phyloP scores from a whole-genome alignment of 2,888 invertebrate genomes.

The Rotaria socialis region DNA sequence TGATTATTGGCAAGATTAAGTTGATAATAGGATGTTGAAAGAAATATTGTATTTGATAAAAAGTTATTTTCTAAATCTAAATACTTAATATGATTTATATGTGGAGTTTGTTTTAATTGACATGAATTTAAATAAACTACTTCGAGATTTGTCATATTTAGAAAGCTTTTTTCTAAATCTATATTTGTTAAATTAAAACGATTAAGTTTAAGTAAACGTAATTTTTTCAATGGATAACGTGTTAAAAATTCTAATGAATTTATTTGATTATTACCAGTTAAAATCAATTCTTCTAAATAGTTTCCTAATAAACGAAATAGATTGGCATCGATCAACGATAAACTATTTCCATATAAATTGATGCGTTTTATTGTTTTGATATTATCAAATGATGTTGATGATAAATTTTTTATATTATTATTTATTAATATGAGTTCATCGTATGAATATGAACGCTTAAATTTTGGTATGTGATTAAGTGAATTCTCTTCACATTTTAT shows the following conservation, averaged over 20 bases:
- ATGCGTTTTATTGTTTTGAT: slow-evolving; percentile 15
- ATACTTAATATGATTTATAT: background rate
- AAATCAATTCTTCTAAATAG: background rate
- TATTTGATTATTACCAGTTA: background rate
- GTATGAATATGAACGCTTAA: slow-evolving; percentile 34
- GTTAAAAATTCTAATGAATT: slow-evolving; percentile 27
- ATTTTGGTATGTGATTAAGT: background rate
- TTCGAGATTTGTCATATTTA: background rate
- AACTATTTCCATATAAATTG: background rate
- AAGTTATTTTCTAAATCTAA: background rate
- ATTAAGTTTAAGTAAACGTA: background rate
- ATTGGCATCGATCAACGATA: background rate
- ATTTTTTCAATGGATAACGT: slow-evolving; percentile 30
- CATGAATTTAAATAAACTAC: background rate
- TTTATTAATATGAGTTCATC: background rate
- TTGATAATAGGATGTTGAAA: background rate
- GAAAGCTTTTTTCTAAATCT: background rate
- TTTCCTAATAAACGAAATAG: slow-evolving; percentile 18
- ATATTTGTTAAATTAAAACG: background rate
- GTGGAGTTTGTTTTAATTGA: background rate
- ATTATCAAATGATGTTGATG: background rate
- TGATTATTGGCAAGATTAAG: background rate
- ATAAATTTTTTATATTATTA: background rate
- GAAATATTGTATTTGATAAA: background rate
- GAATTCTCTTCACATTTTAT: slow-evolving; percentile 1